Percentiles rank a stretch among this genome's conserved stretches.
phyloP scores from a whole-genome alignment of 2,888 invertebrate species.

The Lysandra bellargus region DNA sequence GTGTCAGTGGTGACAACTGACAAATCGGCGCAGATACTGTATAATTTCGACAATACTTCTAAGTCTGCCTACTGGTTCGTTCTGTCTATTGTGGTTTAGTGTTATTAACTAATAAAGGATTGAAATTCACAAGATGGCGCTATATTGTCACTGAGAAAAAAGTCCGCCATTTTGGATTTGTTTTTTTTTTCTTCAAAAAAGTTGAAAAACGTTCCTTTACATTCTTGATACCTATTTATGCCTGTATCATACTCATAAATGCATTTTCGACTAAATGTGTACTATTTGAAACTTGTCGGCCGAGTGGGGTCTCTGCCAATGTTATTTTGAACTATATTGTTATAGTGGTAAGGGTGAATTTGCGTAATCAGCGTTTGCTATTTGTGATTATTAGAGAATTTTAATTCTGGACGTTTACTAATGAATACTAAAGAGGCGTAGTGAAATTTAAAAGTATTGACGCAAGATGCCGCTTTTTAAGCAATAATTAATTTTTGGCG shows the following conservation, averaged over 20 bases:
- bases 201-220: constrained; percentile 39
- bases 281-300: constrained; percentile 45
- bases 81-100: too few species aligned
- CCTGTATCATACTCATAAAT: constrained; percentile 77
- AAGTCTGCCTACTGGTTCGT: too few species aligned
- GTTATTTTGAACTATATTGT: constrained; percentile 34
- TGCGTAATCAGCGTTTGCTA: neutral
- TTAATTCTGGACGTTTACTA: neutral
- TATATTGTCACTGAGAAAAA: neutral
- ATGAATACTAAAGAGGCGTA: neutral
- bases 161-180: neutral
- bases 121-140: too few species aligned
- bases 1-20: too few species aligned
- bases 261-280: constrained; percentile 67
- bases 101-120: too few species aligned
- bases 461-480: neutral
- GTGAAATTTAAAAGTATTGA: neutral
- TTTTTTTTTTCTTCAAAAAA: neutral
- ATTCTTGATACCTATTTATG: constrained; percentile 45
- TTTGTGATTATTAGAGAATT: neutral
- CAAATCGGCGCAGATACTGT: too few species aligned
- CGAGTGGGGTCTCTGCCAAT: constrained; percentile 30
- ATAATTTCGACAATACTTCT: too few species aligned
- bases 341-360: constrained; percentile 39
- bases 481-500: neutral